Evolutionary conservation across 1,140 invertebrate species (phyloP).

Genomic region (Goniozus legneri): DNA sequence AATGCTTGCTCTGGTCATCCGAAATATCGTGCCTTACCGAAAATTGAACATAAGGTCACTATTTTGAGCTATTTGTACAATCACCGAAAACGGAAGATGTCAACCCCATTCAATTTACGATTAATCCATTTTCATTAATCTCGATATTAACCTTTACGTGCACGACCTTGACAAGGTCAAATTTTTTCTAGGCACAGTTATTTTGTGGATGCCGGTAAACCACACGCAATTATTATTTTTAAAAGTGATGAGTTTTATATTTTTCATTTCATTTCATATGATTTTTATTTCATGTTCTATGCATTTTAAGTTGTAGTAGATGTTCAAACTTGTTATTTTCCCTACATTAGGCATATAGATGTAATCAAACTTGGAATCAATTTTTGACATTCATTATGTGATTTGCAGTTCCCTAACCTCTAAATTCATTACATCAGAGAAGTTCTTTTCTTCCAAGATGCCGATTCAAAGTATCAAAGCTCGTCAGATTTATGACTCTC

Average conservation of each 20-base stretch:
- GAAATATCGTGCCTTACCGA: constrained; percentile 4
- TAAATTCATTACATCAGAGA: constrained; percentile 20
- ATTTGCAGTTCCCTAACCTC: constrained; percentile 27
- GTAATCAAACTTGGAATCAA: too few relatives aligned
- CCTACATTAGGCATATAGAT: too few relatives aligned
- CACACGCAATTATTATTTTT: background rate
- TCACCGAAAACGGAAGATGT: background rate
- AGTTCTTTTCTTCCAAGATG: constrained; percentile 54
- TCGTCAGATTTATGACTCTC: constrained; percentile 97
- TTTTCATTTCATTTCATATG: background rate
- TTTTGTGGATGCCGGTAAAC: background rate
- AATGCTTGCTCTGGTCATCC: too few relatives aligned
- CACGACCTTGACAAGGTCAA: constrained; percentile 33
- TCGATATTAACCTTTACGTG: background rate
- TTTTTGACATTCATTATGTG: background rate
- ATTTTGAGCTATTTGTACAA: background rate
- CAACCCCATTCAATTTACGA: background rate
- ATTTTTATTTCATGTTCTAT: background rate
- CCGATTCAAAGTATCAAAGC: constrained; percentile 83
- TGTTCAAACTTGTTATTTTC: too few relatives aligned
- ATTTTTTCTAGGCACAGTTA: background rate
- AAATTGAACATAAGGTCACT: constrained; percentile 20
- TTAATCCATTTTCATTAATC: background rate
- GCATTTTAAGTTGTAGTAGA: background rate
- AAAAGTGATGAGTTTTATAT: background rate